Conservation (phyloP, 2,797 vertebrate genomes). For the Megaceryle alcyon region DNA sequence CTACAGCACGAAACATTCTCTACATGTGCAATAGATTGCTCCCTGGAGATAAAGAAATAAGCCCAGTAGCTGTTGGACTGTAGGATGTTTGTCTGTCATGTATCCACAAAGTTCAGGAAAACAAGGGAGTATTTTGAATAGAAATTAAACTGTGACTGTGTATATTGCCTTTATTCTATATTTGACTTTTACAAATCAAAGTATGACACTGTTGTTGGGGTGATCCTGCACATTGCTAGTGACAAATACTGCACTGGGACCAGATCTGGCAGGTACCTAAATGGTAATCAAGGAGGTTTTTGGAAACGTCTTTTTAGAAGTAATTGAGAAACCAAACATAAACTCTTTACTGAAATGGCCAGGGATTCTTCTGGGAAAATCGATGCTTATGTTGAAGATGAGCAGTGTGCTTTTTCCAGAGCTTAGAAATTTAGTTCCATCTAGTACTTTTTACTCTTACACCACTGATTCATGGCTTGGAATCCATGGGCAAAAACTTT, state of each 20-base stretch:
- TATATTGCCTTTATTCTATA: not conserved
- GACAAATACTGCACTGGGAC: not conserved
- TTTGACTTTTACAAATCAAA: not conserved
- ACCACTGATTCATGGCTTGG: not conserved
- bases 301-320: not conserved
- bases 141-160: not conserved
- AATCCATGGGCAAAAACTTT: not conserved
- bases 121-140: not conserved
- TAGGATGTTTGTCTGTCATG: not conserved
- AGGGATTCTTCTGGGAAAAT: not conserved
- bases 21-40: not conserved
- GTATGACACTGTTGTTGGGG: not conserved
- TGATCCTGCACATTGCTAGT: not conserved
- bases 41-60: not conserved
- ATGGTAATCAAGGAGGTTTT: not conserved
- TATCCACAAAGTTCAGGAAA: not conserved
- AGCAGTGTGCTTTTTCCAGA: not conserved
- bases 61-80: not conserved
- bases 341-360: not conserved
- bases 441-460: not conserved
- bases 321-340: not conserved
- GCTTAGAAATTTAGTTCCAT: not conserved
- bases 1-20: not conserved
- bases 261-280: not conserved
- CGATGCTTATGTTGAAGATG: not conserved